Percentiles rank a stretch among this genome's conserved stretches.
These are phyloP conservation scores for Brachypalpus laphriformis DNA, from an alignment of 2,888 invertebrate genomes.

Conservation along the genomic window DNA sequence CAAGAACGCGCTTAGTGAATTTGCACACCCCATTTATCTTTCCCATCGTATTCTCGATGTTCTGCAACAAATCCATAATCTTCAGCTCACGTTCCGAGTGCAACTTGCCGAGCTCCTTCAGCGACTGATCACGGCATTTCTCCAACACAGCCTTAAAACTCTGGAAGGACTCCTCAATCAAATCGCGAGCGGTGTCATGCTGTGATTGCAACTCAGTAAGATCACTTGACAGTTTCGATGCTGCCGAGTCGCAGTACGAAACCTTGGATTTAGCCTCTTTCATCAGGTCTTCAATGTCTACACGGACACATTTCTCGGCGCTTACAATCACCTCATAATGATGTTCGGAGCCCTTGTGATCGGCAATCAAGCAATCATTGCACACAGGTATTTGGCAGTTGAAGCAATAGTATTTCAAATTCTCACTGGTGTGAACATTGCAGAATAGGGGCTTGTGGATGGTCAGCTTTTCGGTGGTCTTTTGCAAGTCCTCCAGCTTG, in stretches of 20 bases:
- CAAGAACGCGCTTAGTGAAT: slow-evolving; percentile 91
- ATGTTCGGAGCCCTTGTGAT: slow-evolving; percentile 93
- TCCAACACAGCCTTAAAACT: slow-evolving; percentile 92
- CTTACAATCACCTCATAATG: slow-evolving; percentile 92
- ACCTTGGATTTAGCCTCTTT: slow-evolving; percentile 90
- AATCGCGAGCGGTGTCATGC: slow-evolving; percentile 91
- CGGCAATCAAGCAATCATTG: slow-evolving; percentile 92
- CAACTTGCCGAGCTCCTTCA: slow-evolving; percentile 88
- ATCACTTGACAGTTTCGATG: slow-evolving; percentile 89
- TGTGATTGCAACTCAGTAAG: slow-evolving; percentile 94
- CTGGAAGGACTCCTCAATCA: slow-evolving; percentile 91
- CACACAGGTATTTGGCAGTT: slow-evolving; percentile 94
- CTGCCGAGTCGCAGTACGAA: slow-evolving; percentile 89
- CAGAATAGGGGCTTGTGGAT: slow-evolving; percentile 96
- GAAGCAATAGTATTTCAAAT: slow-evolving; percentile 93
- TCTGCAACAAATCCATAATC: slow-evolving; percentile 94
- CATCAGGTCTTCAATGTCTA: slow-evolving; percentile 90
- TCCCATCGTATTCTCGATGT: slow-evolving; percentile 92
- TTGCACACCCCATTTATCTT: slow-evolving; percentile 94
- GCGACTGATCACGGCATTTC: slow-evolving; percentile 89
- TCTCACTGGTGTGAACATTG: slow-evolving; percentile 90
- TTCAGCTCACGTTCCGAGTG: slow-evolving; percentile 94
- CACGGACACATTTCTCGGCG: slow-evolving; percentile 90
- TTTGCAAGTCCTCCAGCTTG: slow-evolving; percentile 92
- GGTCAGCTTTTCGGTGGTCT: slow-evolving; percentile 89